These are phyloP conservation scores for Falco punctatus DNA, from an alignment of 2,113 vertebrate species.

Conservation along the genomic window DNA sequence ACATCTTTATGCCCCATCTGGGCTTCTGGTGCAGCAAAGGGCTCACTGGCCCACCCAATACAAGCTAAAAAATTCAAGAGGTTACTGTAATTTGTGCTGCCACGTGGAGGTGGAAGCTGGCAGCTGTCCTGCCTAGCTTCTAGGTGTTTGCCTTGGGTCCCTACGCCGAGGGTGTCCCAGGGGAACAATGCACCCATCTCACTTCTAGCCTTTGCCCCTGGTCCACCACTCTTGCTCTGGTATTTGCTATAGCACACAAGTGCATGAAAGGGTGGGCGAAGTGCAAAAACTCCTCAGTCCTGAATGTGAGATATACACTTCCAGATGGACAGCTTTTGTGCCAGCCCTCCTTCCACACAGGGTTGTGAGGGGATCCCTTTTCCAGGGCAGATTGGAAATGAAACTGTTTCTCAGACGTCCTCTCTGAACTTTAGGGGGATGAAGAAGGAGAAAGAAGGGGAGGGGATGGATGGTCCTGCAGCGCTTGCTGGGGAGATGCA, in stretches of 20 bases:
- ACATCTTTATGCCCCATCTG: neutral
- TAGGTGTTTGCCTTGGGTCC: accelerated
- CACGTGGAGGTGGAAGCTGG: neutral
- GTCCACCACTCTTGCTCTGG: no score
- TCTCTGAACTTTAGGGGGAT: neutral
- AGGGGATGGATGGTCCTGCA: neutral
- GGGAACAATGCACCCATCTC: accelerated
- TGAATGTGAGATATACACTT: neutral
- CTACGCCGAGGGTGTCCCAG: neutral
- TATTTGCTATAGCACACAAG: neutral
- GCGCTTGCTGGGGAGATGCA: neutral
- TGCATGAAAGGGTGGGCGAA: neutral
- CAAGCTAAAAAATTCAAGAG: neutral
- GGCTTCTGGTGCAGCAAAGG: neutral
- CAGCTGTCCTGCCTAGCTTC: neutral
- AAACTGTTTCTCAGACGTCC: neutral
- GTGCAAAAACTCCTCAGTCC: neutral
- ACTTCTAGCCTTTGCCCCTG: accelerated
- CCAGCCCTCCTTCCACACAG: neutral
- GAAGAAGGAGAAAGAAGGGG: neutral
- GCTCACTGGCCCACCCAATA: neutral
- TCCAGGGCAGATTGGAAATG: neutral
- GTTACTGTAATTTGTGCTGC: neutral
- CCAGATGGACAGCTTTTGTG: neutral
- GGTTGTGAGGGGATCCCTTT: neutral